A percentile compares a stretch with the other conserved stretches of the same genome.
phyloP scores from a whole-genome alignment of 2,113 vertebrate genomes.

The Cygnus buccinator region DNA sequence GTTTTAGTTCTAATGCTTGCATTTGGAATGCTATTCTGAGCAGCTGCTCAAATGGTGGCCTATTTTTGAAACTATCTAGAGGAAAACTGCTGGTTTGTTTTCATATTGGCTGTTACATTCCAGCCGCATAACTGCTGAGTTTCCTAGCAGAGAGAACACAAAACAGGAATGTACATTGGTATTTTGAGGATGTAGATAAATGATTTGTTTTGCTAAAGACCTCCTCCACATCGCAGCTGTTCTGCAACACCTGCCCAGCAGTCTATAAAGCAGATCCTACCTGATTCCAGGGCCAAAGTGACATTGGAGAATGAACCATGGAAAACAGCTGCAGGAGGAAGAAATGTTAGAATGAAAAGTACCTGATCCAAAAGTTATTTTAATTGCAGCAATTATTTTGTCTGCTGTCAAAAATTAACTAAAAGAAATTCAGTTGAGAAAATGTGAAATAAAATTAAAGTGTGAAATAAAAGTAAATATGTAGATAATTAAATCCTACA shows the following conservation, averaged over 20 bases:
- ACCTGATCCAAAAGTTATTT: not conserved
- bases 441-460: not conserved
- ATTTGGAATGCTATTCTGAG: not conserved
- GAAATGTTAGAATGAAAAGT: not conserved
- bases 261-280: not conserved
- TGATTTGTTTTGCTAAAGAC: not conserved
- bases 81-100: not conserved
- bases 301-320: rapidly evolving
- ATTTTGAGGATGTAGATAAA: not conserved
- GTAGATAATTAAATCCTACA: not conserved
- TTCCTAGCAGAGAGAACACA: not conserved
- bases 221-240: not conserved
- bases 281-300: not conserved
- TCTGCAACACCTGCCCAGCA: not conserved
- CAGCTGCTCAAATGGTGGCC: not conserved
- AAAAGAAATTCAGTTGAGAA: not conserved
- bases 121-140: not conserved
- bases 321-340: not conserved
- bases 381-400: not conserved
- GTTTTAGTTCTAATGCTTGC: not conserved
- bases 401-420: not conserved
- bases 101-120: not conserved
- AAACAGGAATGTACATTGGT: not conserved
- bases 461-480: not conserved
- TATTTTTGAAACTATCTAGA: not conserved